These are phyloP conservation scores for Actenoides hombroni DNA, from an alignment of 2,113 vertebrate genomes.

Conservation along the genomic window DNA sequence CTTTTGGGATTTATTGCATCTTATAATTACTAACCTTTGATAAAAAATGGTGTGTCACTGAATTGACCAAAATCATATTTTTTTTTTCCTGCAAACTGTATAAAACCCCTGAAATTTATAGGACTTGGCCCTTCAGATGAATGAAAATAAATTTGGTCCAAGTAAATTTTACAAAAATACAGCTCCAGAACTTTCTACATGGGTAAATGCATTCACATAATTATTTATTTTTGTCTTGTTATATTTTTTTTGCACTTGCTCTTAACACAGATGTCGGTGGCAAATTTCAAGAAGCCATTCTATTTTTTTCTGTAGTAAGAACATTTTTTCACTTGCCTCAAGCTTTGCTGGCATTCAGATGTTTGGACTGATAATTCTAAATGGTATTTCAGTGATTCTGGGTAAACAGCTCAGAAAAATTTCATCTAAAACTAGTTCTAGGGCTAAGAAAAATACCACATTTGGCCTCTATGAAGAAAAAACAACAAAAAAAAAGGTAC, in stretches of 20 bases:
- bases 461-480: background rate
- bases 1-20: fast-evolving
- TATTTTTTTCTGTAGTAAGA: background rate
- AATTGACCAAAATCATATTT: fast-evolving
- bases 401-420: background rate
- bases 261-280: background rate
- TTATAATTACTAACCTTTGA: background rate
- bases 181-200: background rate
- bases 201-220: background rate
- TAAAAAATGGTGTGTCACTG: background rate
- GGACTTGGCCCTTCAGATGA: background rate
- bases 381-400: background rate
- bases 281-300: background rate
- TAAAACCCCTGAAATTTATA: background rate
- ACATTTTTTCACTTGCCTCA: background rate
- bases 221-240: background rate
- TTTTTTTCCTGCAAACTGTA: background rate
- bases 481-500: background rate
- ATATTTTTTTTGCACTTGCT: background rate
- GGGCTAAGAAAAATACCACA: background rate
- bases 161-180: background rate
- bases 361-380: background rate
- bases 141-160: background rate
- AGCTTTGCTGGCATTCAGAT: background rate
- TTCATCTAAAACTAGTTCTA: background rate